phyloP scores from a whole-genome alignment of 2,888 invertebrate species.

The Thyatira batis region DNA sequence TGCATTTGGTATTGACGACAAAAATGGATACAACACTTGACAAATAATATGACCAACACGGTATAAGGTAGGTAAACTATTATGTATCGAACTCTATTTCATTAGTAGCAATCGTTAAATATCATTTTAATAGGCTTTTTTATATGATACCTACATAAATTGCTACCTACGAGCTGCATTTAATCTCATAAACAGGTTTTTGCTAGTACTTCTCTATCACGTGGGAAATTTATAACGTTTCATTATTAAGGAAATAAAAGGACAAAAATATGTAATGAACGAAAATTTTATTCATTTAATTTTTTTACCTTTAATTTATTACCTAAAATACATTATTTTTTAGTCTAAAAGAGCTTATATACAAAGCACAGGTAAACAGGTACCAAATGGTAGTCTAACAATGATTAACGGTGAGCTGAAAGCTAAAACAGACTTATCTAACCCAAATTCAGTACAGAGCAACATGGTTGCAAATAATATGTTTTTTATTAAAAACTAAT shows the following conservation, averaged over 20 bases:
- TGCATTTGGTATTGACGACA: neutral
- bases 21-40: neutral
- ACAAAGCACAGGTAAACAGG: slow-evolving; percentile 56
- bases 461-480: slow-evolving; percentile 64
- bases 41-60: neutral
- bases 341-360: slow-evolving; percentile 48
- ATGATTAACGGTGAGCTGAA: slow-evolving; percentile 45
- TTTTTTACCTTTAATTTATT: slow-evolving; percentile 47
- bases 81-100: too few species aligned
- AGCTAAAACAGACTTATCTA: slow-evolving; percentile 40
- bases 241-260: neutral
- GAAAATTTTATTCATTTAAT: slow-evolving; percentile 24
- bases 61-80: neutral
- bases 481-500: slow-evolving; percentile 43
- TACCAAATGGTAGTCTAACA: slow-evolving; percentile 36
- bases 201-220: too few species aligned
- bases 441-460: slow-evolving; percentile 50
- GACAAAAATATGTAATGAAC: slow-evolving; percentile 13
- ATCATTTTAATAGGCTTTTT: too few species aligned
- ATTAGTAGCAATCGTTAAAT: neutral
- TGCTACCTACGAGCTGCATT: too few species aligned
- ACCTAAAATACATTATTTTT: slow-evolving; percentile 36
- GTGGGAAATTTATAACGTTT: too few species aligned
- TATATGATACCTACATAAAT: too few species aligned
- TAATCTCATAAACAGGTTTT: too few species aligned